Evolutionary conservation across 2,888 invertebrate species (phyloP), one percentile per base, ranked within the genome.

Genomic region (Enchytraeus crypticus): DNA sequence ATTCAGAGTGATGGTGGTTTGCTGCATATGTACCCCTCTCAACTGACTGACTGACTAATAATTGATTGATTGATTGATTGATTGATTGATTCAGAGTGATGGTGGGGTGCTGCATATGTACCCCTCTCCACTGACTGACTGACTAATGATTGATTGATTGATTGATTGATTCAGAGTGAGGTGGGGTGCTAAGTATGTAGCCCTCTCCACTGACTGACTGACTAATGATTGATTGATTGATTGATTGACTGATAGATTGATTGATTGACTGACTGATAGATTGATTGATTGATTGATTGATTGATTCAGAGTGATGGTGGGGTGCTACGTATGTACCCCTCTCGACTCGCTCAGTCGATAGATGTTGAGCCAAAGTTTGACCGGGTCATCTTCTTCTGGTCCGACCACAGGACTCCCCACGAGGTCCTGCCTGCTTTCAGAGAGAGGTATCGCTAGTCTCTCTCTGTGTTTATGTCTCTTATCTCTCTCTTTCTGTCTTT

Each of bases 371-470:
- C 74, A 3, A 61, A 69, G 53, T 71, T 71, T 57, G 70, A 73
- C 65, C 65, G 72, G 32, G 58, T 73, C 51, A 64, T 74, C 18
- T 69, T 74, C 61, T 74, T 74, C 66, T 73, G 71, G 73, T 73
- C 71, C 18, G 74, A 73, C 64, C 59, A 68, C 47, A 61, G 72
- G 46, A 74, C 68, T 64, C 75, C 73, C 14, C 72, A 72, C 62
- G 72, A 72, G 59, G 71, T 72, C 23, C 71, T 70, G 49, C 73
- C 73, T n/a, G 69, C 72, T 29, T 89, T 84, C 76, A 85, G 86
- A 73, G 92, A 92, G n/a, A 81, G 84, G 63, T 78, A 71, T 69
- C 72, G 23, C 33, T 3, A 27, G 5, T 58, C 21, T 11, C 27
- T 51, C 23, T 14, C n/a, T 18, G 5, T 8, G n/a, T 26, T 43